These are phyloP conservation scores for Meiosimyza platycephala DNA, from an alignment of 2,888 invertebrate species.

Conservation along the genomic window DNA sequence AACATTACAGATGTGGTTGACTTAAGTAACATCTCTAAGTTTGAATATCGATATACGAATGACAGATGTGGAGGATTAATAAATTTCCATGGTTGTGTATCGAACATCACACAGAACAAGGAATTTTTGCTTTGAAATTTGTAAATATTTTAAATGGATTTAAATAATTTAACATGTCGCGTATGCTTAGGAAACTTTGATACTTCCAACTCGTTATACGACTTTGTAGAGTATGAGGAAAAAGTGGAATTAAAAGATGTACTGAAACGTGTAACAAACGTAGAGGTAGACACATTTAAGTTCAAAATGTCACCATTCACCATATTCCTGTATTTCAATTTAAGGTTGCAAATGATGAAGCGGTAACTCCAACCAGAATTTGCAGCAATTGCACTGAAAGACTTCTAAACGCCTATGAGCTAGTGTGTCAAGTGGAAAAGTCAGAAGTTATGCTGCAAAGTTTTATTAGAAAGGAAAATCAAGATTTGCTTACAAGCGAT, in stretches of 20 bases:
- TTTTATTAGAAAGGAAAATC: conserved; percentile 22
- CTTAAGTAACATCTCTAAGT: too few species aligned
- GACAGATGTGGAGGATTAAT: too few species aligned
- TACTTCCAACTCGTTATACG: conserved; percentile 53
- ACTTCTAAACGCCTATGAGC: conserved; percentile 58
- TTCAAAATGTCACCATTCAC: neutral
- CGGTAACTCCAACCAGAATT: conserved; percentile 51
- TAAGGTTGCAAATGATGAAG: conserved; percentile 50
- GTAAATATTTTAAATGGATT: neutral
- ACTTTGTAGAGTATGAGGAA: conserved; percentile 54
- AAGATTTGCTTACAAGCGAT: conserved; percentile 3
- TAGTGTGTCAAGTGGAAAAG: conserved; percentile 55
- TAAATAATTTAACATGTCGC: conserved; percentile 48
- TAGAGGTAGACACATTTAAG: conserved; percentile 51
- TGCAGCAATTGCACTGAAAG: conserved; percentile 57
- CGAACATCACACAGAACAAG: too few species aligned
- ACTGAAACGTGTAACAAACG: conserved; percentile 52
- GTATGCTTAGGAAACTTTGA: conserved; percentile 54
- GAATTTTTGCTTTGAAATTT: too few species aligned
- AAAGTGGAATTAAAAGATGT: conserved; percentile 51
- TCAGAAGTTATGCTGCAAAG: conserved; percentile 51
- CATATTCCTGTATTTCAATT: neutral
- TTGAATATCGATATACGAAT: too few species aligned
- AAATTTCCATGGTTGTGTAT: too few species aligned
- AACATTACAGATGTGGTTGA: too few species aligned